Evolutionary conservation across 2,888 invertebrate genomes (phyloP).

Genomic region (Crocallis elinguaria): DNA sequence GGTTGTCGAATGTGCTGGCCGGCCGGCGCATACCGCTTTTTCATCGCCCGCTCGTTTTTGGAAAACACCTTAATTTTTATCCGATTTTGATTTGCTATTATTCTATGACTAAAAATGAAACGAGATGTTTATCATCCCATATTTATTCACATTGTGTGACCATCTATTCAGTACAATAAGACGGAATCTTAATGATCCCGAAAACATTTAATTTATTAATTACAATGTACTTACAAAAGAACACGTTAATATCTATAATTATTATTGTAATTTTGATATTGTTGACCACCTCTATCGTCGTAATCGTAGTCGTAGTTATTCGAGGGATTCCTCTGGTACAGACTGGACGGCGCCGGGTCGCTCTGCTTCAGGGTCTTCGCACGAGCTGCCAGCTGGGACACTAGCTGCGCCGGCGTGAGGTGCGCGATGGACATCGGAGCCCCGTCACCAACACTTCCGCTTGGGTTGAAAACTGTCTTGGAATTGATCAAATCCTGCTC

Average conservation of each 20-base stretch:
- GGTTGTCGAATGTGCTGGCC: too few species aligned
- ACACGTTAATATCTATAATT: slow-evolving; percentile 38
- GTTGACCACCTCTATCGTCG: slow-evolving; percentile 52
- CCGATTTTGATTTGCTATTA: background rate
- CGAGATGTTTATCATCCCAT: slow-evolving; percentile 20
- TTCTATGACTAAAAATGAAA: slow-evolving; percentile 25
- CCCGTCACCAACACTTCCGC: slow-evolving; percentile 62
- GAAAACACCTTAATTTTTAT: background rate
- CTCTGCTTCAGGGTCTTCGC: slow-evolving; percentile 74
- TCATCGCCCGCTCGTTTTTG: too few species aligned
- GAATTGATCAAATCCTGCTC: slow-evolving; percentile 74
- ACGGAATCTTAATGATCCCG: background rate
- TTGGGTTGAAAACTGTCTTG: slow-evolving; percentile 70
- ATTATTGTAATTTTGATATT: slow-evolving; percentile 54
- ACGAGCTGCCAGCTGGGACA: slow-evolving; percentile 75
- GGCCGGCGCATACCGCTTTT: too few species aligned
- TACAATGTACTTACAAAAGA: background rate
- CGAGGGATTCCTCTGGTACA: slow-evolving; percentile 51
- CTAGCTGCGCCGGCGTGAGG: slow-evolving; percentile 76
- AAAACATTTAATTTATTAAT: background rate
- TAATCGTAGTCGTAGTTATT: slow-evolving; percentile 51
- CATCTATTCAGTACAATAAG: slow-evolving; percentile 4
- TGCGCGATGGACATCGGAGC: slow-evolving; percentile 75
- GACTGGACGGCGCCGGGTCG: slow-evolving; percentile 48
- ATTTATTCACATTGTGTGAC: slow-evolving; percentile 24